Percentiles rank a stretch among this genome's conserved stretches.
Evolutionary conservation across 35 echinoderm and acorn worm species (phyloP).

Genomic region (Acanthaster planci): DNA sequence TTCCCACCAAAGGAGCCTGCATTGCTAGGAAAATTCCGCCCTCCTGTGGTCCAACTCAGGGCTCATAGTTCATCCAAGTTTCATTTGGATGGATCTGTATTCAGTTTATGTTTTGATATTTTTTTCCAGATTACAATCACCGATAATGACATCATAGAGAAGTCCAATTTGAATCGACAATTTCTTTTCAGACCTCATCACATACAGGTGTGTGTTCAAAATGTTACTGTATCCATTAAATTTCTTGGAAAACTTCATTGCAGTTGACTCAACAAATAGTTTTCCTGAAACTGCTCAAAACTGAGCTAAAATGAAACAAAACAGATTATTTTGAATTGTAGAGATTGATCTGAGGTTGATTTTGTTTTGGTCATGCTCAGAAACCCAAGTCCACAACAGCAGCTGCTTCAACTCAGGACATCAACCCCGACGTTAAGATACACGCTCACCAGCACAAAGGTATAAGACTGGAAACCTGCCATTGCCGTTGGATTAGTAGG

Average conservation of each 20-base stretch:
- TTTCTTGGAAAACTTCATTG: too few relatives aligned
- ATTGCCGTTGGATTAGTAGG: too few relatives aligned
- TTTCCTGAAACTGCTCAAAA: too few relatives aligned
- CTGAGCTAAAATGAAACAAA: too few relatives aligned
- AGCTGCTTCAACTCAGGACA: constrained; percentile 66
- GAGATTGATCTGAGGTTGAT: background rate
- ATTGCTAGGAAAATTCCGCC: too few relatives aligned
- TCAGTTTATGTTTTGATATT: background rate
- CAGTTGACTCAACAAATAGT: too few relatives aligned
- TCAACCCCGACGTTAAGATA: constrained; percentile 73
- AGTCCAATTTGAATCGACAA: constrained; percentile 96
- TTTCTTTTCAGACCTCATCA: constrained; percentile 96
- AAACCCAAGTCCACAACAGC: constrained; percentile 95
- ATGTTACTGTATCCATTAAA: too few relatives aligned
- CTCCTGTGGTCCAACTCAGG: too few relatives aligned
- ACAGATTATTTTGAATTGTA: too few relatives aligned
- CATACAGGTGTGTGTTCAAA: constrained; percentile 80
- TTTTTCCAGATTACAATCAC: constrained; percentile 81
- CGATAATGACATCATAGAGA: constrained; percentile 96
- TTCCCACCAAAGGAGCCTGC: too few relatives aligned
- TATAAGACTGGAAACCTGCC: background rate
- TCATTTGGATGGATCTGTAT: background rate
- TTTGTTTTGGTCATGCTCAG: constrained; percentile 33
- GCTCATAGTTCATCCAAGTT: too few relatives aligned
- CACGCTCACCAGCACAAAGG: constrained; percentile 91